Evolutionary conservation across 2,113 vertebrate genomes (phyloP).

Genomic region (Etia nguti): DNA sequence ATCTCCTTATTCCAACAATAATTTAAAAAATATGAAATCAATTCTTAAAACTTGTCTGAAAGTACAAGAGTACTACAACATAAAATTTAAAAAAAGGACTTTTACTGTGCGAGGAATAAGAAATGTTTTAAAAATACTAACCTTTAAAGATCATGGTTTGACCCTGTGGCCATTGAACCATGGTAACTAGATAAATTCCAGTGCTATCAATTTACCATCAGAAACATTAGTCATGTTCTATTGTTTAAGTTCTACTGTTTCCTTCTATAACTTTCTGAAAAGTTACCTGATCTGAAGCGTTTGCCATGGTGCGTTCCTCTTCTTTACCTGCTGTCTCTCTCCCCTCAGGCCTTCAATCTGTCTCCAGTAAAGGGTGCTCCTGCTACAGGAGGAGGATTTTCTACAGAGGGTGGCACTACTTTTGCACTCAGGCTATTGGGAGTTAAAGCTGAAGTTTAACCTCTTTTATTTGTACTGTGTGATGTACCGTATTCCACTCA

Average conservation of each 20-base stretch:
- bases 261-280: neutral
- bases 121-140: neutral
- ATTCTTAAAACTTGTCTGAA: neutral
- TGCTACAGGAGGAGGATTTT: slow-evolving; percentile 13
- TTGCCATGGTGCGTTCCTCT: slow-evolving; percentile 46
- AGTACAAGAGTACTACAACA: neutral
- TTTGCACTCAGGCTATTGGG: neutral
- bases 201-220: neutral
- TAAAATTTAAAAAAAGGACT: neutral
- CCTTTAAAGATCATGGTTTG: neutral
- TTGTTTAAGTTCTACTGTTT: neutral
- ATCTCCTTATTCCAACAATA: neutral
- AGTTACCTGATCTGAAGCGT: slow-evolving; percentile 58
- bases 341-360: neutral
- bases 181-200: neutral
- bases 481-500: neutral
- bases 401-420: slow-evolving; percentile 23
- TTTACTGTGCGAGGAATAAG: neutral
- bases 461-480: neutral
- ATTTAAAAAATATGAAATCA: neutral
- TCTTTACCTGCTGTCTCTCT: neutral
- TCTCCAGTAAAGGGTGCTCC: neutral
- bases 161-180: neutral
- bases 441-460: neutral
- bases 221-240: neutral